Evolutionary conservation across 1,140 invertebrate species (phyloP), one percentile per base, ranked within the genome.

Genomic region (Sogatella furcifera): DNA sequence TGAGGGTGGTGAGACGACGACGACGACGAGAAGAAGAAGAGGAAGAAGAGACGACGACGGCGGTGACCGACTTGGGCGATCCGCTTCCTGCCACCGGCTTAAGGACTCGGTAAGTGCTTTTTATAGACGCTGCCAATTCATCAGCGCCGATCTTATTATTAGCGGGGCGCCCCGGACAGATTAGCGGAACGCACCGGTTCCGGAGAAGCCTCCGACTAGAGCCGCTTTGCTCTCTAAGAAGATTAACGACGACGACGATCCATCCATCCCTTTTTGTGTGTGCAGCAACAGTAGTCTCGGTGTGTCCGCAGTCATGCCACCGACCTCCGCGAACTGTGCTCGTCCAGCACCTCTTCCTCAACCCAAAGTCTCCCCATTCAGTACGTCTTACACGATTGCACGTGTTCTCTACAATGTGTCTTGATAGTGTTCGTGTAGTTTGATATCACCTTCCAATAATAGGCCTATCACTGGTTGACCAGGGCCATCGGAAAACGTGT

Each of bases 151-250:
- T 49, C 46, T 49, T 49, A 49, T 49, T 49, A 49, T 17, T 17
- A 49, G 15, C 15, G 21, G 46, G 43, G 21, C 11, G 3, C 31
- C 31, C 31, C 31, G 31, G 31, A 31, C 31, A 31, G 31, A 46
- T 46, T 46, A 46, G 19, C 21, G 46, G 46, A 49, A 17, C 6
- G 54, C 22, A 34, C 22, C 17, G 54, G 22, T 15, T 53, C 31
- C 22, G 52, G 19, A 19, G 19, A 53, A 53, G 54, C 22, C 54
- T 55, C 46, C 52, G 34, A 17, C 52, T 4, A 28, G 52, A 19
- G 34, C n/a, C 41, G 64, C 62, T 62, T 63, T 59, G 58, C 57
- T 49, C 57, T 49, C 62, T 72, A 72, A 72, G 70, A 68, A 69
- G 70, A 72, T 72, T 72, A 72, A 59, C 55, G 15, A 49, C 46